These are phyloP conservation scores for Poecilia velifera DNA, from an alignment of 2,797 vertebrate species.

Conservation along the genomic window DNA sequence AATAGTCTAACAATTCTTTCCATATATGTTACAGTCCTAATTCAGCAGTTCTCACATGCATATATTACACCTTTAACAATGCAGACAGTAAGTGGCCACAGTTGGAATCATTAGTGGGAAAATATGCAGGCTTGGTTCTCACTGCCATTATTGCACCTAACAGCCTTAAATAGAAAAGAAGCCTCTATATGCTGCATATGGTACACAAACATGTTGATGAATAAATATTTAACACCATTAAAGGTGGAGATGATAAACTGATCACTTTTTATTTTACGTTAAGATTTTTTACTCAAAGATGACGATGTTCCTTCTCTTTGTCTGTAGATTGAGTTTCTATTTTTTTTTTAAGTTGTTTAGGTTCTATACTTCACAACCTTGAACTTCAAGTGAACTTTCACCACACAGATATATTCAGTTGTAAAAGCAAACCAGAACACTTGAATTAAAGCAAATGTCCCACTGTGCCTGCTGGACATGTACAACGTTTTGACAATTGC, in stretches of 20 bases:
- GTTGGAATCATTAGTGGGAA: background rate
- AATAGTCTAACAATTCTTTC: background rate
- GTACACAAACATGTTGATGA: background rate
- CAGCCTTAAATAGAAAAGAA: background rate
- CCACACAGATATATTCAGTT: background rate
- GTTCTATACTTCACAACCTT: background rate
- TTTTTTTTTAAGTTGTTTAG: background rate
- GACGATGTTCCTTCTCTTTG: background rate
- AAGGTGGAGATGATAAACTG: too few species aligned
- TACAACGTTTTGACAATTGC: background rate
- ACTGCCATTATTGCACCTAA: background rate
- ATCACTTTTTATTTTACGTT: background rate
- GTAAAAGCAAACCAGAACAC: background rate
- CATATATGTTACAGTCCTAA: background rate
- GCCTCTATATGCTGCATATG: background rate
- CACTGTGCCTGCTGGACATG: background rate
- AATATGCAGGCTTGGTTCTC: background rate
- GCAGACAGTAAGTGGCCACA: background rate
- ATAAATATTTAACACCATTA: background rate
- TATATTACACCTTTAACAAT: background rate
- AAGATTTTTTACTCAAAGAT: background rate
- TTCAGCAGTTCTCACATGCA: background rate
- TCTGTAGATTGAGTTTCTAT: too few species aligned
- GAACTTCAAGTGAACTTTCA: background rate
- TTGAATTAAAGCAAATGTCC: slow-evolving; percentile 1